Conservation (phyloP, 53 echinoderm and acorn worm species). For the Echinarachnius parma region DNA sequence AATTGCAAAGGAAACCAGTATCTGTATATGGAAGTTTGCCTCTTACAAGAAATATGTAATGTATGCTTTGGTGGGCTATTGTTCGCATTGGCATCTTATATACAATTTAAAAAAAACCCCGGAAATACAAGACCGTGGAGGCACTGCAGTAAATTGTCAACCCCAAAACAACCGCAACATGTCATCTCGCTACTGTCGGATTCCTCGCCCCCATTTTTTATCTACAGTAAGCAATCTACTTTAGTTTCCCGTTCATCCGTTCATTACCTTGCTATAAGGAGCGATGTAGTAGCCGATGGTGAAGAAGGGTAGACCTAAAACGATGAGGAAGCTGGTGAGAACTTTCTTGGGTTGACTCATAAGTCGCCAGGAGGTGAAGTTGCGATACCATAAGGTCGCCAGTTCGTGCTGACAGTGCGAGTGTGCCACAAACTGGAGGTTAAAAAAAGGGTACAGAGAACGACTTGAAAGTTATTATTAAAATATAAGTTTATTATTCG, state of each 20-base stretch:
- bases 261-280: conserved; percentile 80
- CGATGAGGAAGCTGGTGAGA: conserved; percentile 49
- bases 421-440: conserved; percentile 91
- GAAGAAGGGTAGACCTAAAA: conserved; percentile 69
- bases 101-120: no score
- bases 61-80: no score
- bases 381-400: conserved; percentile 91
- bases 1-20: no score
- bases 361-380: conserved; percentile 84
- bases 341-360: conserved; percentile 64
- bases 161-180: no score
- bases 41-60: no score
- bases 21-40: no score
- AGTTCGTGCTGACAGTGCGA: conserved; percentile 93
- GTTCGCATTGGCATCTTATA: no score
- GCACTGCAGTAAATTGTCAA: no score
- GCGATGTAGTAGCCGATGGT: conserved; percentile 69
- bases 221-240: no score
- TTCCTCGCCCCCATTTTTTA: no score
- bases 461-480: background rate
- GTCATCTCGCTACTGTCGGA: no score
- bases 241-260: background rate
- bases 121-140: no score
- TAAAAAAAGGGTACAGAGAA: background rate
- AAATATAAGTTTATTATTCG: background rate